Conservation (phyloP, 2,113 vertebrate genomes). For the Pogonocichla stellata region DNA sequence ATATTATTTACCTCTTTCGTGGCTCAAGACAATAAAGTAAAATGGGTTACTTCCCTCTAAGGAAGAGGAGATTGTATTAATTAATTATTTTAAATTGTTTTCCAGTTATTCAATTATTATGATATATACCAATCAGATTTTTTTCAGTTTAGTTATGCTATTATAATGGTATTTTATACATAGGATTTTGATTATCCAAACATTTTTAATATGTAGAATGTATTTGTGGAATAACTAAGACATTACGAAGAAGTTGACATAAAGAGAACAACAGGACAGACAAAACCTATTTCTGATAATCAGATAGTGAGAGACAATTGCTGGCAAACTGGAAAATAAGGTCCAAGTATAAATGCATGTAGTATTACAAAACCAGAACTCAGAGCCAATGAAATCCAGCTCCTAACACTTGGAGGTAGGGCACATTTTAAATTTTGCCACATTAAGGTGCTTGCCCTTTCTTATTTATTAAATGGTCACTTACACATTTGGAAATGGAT, state of each 20-base stretch:
- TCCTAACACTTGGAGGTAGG: neutral
- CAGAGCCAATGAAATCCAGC: neutral
- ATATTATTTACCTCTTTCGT: neutral
- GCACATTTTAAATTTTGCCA: neutral
- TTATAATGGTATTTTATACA: neutral
- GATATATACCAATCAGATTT: fast-evolving
- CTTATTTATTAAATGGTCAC: neutral
- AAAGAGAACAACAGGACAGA: neutral
- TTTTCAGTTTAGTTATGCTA: neutral
- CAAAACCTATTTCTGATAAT: neutral
- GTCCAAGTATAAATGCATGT: neutral
- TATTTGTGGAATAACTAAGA: neutral
- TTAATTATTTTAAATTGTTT: neutral
- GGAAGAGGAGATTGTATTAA: neutral
- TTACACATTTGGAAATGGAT: neutral
- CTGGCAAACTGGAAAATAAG: neutral
- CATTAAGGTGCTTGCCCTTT: neutral
- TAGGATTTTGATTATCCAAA: neutral
- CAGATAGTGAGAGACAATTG: neutral
- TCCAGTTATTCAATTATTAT: neutral
- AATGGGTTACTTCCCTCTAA: neutral
- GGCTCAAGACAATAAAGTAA: neutral
- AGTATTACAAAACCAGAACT: neutral
- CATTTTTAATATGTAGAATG: neutral
- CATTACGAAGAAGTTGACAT: neutral